These are phyloP conservation scores for Argyra leucocephala DNA, from an alignment of 2,888 invertebrate species.

Conservation along the genomic window DNA sequence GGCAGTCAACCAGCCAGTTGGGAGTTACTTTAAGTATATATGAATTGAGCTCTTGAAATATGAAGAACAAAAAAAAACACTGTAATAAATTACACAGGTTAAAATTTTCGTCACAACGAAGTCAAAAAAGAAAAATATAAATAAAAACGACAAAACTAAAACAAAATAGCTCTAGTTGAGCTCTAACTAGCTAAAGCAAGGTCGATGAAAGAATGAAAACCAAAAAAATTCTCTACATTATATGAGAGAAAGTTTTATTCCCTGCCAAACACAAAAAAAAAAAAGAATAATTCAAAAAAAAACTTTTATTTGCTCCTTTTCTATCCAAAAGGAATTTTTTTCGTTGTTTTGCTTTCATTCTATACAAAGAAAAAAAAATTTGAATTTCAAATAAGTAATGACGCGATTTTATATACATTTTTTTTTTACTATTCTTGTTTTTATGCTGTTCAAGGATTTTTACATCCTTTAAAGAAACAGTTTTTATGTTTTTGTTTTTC, in stretches of 20 bases:
- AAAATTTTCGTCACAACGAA: not conserved
- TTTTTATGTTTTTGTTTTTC: not conserved
- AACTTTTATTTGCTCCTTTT: too few species aligned
- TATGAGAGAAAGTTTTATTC: not conserved
- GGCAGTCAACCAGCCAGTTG: too few species aligned
- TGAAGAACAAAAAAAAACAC: not conserved
- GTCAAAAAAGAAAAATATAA: not conserved
- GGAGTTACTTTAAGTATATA: not conserved
- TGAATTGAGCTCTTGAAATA: not conserved
- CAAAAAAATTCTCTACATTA: not conserved
- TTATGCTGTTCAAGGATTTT: not conserved
- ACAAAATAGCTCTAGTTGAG: too few species aligned
- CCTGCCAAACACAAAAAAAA: not conserved
- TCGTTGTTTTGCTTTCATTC: too few species aligned
- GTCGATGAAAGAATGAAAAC: not conserved
- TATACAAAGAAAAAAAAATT: not conserved
- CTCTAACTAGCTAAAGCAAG: too few species aligned
- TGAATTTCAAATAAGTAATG: constrained; percentile 1
- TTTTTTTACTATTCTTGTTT: too few species aligned
- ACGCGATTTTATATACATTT: not conserved
- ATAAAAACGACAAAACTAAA: not conserved
- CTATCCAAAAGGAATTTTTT: too few species aligned
- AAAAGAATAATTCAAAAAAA: too few species aligned
- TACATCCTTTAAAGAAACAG: not conserved
- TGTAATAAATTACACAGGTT: constrained; percentile 3